Conservation (phyloP, 2,797 vertebrate species). For the Eidolon dupreanum region DNA sequence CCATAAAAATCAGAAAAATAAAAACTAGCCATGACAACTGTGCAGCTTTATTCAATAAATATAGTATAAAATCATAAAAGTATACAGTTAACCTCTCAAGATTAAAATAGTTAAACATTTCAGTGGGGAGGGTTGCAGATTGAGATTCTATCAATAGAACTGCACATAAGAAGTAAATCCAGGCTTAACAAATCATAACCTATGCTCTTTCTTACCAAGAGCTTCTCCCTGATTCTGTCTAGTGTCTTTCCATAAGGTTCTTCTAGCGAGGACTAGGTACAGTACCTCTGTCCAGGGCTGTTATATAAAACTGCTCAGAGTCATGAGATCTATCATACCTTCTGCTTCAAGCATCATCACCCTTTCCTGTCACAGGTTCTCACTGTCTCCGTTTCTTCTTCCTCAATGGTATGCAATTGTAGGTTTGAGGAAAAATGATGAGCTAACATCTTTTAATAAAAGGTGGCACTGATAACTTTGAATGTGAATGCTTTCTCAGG, state of each 20-base stretch:
- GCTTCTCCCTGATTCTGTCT: neutral
- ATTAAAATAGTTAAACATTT: neutral
- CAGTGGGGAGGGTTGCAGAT: neutral
- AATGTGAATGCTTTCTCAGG: neutral
- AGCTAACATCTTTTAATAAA: neutral
- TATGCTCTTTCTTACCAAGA: neutral
- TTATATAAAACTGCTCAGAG: neutral
- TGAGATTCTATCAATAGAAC: neutral
- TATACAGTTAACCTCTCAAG: neutral
- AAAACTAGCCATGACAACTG: neutral
- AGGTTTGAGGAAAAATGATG: neutral
- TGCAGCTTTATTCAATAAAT: neutral
- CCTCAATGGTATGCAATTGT: neutral
- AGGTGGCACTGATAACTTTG: neutral
- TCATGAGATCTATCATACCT: neutral
- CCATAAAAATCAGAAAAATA: neutral
- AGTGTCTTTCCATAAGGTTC: neutral
- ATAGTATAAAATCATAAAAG: neutral
- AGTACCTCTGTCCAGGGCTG: neutral
- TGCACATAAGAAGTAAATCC: neutral
- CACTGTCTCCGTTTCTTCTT: neutral
- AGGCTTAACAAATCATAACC: neutral
- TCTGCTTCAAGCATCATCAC: neutral
- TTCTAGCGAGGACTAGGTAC: too few relatives aligned
- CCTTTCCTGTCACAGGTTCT: neutral